Conservation (phyloP, 2,113 vertebrate species). For the Lampris megalopsis region DNA sequence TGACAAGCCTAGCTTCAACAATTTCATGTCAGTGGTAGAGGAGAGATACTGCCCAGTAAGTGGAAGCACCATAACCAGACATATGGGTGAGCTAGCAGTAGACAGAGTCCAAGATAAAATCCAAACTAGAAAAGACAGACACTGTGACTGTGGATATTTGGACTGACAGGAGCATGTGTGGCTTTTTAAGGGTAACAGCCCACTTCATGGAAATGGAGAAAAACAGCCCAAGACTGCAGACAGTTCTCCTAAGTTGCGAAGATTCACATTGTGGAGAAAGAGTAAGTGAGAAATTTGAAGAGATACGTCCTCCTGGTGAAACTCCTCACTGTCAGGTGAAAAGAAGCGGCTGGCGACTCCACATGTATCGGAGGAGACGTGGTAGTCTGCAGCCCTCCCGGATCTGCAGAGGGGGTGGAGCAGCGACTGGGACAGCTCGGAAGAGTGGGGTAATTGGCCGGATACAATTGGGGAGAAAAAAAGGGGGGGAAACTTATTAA, state of each 20-base stretch:
- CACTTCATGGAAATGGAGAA: too few species aligned
- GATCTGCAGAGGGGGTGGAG: too few species aligned
- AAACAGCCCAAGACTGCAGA: not conserved
- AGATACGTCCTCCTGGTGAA: not conserved
- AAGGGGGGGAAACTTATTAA: not conserved
- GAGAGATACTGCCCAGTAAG: conserved; percentile 35
- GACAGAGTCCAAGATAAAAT: conserved; percentile 17
- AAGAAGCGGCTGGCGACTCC: too few species aligned
- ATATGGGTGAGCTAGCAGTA: conserved; percentile 29
- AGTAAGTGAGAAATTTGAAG: conserved; percentile 18
- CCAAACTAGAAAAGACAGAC: conserved; percentile 18
- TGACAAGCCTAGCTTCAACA: conserved; percentile 32
- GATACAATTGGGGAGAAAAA: not conserved
- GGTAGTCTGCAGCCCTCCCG: too few species aligned
- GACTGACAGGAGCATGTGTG: conserved; percentile 32
- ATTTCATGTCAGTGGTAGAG: conserved; percentile 34
- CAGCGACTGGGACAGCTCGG: too few species aligned
- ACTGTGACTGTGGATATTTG: conserved; percentile 38
- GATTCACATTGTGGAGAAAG: conserved; percentile 30
- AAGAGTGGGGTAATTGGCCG: too few species aligned
- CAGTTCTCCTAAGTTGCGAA: conserved; percentile 26
- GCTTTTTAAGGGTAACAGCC: conserved; percentile 11
- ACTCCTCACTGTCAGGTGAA: too few species aligned
- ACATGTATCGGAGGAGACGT: too few species aligned
- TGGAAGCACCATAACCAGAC: conserved; percentile 29